Base-by-base conservation (phyloP, 2,797 vertebrate species). In the Anguilla anguilla region DNA sequence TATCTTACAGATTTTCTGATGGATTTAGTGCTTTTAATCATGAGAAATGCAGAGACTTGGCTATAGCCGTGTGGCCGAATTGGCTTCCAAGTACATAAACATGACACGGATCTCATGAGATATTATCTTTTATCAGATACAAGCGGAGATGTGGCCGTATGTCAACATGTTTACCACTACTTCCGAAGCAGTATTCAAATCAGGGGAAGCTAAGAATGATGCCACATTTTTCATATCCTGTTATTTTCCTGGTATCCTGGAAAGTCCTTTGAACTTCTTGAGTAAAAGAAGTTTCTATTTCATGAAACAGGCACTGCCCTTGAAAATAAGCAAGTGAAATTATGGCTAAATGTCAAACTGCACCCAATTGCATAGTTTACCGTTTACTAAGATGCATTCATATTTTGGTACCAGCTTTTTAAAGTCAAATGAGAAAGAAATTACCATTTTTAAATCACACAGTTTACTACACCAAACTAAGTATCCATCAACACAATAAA, bases 101-200 rank as follows among this genome's bases (percentile, higher is more conserved):
- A 90, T 88, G 88, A 87, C 87, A 91, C 85, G 87, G 91, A 88
- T 72, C 46, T 92, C 90, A 90, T 89, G 90, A 91, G 91, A 93
- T 91, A 87, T 90, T 77, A 74, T 86, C 88, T 72, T 79, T 90
- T 81, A 67, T 77, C 85, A 85, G 87, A 69, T 35, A 25, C 91
- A 87, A 55, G 87, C 87, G 90, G 89, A 89, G 89, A 92, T 93
- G 91, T 89, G 91, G 88, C 92, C 92, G 93, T 93, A 93, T 94
- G 92, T 91, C 86, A 84, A 72, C 81, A 15, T 79, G 10, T 64
- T 91, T 90, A 89, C n/a, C 43, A 84, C 53, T n/a, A 57, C n/a
- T 57, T 87, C 46, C 11, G 64, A 81, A 81, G 55, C 10, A 82
- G n/a, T 53, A 67, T 59, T 59, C 83, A 59, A 31, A 85, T 85